Conservation (phyloP, 2,113 vertebrate genomes). For the Hyperopisus bebe region DNA sequence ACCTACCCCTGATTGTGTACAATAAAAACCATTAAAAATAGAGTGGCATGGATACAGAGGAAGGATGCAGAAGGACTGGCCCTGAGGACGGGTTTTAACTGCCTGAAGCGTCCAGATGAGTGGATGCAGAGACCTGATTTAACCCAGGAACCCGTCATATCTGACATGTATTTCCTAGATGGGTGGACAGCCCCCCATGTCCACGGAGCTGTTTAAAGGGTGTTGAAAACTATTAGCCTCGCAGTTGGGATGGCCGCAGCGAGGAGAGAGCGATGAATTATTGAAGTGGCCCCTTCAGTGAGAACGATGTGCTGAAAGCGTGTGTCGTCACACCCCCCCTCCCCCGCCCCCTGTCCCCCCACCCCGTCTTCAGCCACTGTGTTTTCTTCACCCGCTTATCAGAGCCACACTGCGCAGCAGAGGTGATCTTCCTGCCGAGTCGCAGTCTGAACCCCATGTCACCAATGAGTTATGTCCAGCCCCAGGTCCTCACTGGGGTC, state of each 20-base stretch:
- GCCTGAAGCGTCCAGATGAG: not conserved
- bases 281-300: constrained; percentile 62
- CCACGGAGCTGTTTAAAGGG: constrained; percentile 50
- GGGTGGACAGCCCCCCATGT: not conserved
- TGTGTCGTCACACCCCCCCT: constrained; percentile 43
- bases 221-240: constrained; percentile 64
- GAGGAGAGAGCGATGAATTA: constrained; percentile 61
- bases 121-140: not conserved
- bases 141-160: not conserved
- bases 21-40: not conserved
- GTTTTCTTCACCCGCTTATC: not conserved
- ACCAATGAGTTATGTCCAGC: not conserved
- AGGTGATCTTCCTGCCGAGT: not conserved
- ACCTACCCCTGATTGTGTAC: not conserved
- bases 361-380: not conserved
- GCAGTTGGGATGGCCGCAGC: constrained; percentile 46
- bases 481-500: not conserved
- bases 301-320: constrained; percentile 66
- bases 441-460: not conserved
- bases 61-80: not conserved
- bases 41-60: not conserved
- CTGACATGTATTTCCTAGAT: not conserved
- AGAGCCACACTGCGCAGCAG: not conserved
- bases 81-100: not conserved
- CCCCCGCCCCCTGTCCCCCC: constrained; percentile 20